Base-by-base conservation (phyloP, 2,113 vertebrate genomes). In the Patagioenas fasciata region DNA sequence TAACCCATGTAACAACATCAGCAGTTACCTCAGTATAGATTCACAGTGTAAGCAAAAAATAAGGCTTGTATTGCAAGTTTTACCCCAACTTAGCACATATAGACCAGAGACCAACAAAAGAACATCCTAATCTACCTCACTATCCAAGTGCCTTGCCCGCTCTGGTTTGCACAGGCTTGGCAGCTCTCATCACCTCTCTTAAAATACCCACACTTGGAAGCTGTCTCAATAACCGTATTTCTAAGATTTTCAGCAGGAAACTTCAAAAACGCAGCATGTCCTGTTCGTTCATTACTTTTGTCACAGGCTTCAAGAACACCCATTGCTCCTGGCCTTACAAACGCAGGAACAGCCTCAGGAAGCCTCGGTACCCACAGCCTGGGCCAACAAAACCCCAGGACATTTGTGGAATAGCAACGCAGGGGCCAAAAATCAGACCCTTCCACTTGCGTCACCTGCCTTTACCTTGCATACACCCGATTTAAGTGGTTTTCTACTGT, bases 371-470 rank as follows among this genome's bases (percentile, higher is more conserved):
- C 50, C 25, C 16, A 7, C 3, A 51, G 25, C 86, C 20, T 0
- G 5, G 38, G 56, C n/a, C 48, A 31, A 7, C 40, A 58, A 13
- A 57, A 36, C 25, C 48, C 11, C 20, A 21, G 11, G 8, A 44
- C 10, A 3, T 24, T 32, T 5, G 57, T 1, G 0, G 24, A 1
- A 6, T 2, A n/a, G 5, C 56, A 29, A 2, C 21, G 4, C 15
- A 4, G 19, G 14, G 32, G 34, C 25, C 24, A 19, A 14, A 32
- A 23, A n/a, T 2, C 23, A 64, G 74, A 5, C 42, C 47, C 64
- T 2, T 38, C 56, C 12, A 4, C 26, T 44, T 31, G 5, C 16
- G 4, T 20, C 1, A 11, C 40, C 23, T 4, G 56, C 3, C 1
- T 42, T 3, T 5, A 8, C 80, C 47, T 3, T 1, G 11, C 51